These are phyloP conservation scores for Adelphocoris suturalis DNA, from an alignment of 2,888 invertebrate species.

Conservation along the genomic window DNA sequence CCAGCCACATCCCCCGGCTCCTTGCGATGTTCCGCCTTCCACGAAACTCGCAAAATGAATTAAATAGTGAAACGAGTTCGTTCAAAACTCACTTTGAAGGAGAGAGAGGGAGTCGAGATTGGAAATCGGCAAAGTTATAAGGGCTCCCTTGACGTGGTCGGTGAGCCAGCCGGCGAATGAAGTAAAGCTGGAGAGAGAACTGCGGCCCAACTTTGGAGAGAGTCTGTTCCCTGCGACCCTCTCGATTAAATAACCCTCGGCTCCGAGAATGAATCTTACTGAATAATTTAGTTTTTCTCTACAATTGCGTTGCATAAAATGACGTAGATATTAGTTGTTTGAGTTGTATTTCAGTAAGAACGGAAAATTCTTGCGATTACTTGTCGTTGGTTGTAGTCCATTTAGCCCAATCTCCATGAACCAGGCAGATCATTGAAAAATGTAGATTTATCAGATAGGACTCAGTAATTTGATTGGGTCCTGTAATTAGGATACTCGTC, in stretches of 20 bases:
- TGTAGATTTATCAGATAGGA: no score
- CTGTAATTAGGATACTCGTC: no score
- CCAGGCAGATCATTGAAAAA: no score
- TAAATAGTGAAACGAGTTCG: constrained; percentile 36
- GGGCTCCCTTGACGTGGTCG: constrained; percentile 36
- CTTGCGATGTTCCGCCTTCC: not conserved
- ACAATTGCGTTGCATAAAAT: not conserved
- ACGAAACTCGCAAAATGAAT: constrained; percentile 1
- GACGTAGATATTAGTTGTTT: no score
- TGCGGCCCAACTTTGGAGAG: not conserved
- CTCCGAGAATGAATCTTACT: not conserved
- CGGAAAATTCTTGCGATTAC: no score
- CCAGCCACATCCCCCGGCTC: not conserved
- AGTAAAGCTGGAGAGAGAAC: constrained; percentile 4
- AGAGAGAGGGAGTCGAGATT: not conserved
- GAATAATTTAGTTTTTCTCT: not conserved
- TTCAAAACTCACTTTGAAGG: not conserved
- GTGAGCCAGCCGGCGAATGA: constrained; percentile 32
- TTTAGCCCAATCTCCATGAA: no score
- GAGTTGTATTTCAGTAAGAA: no score
- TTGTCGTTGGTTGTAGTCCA: no score
- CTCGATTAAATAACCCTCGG: constrained; percentile 7
- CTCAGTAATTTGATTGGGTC: no score
- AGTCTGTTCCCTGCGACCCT: not conserved
- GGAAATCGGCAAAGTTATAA: constrained; percentile 42